Base-by-base conservation (phyloP, 2,797 vertebrate species). In the Acropternis orthonyx region DNA sequence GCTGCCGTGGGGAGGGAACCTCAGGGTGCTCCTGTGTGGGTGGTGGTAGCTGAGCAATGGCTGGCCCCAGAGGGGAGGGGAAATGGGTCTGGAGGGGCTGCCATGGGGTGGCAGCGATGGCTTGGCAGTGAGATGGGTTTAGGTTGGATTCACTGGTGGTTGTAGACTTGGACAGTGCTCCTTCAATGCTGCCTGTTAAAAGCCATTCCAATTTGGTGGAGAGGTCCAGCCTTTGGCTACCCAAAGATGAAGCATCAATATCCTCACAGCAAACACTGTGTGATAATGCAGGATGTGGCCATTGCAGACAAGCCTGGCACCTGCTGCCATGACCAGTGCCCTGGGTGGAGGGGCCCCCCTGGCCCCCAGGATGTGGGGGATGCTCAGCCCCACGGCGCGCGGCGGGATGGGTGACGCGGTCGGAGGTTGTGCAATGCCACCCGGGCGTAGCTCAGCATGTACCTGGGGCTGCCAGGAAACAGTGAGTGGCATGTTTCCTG, bases 401-500 rank as follows among this genome's bases (percentile, higher is more conserved):
- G 2, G 56, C 2, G 3, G 82, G 75, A 22, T 19, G 16, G 56
- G 66, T 1, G 27, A 18, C 1, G 12, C 48, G 0, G 12, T 12
- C 3, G 0, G 78, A 43, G 79, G 77, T 84, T 92, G 91, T 28
- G 79, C 92, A 69, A 52, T 3, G 51, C 52, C 1, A 9, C 73
- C 84, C 4, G 18, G 85, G 79, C 0, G 59, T 43, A n/a, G 82
- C 72, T 79, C 5, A 0, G 14, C 1, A 30, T 5, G n/a, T 34
- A 85, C 75, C 68, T 66, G 2, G 12, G 3, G 37, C 84, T 89
- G 96, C 93, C 93, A 93, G 95, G 96, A 95, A 95, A 93, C 2
- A 23, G 12, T 59, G 92, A 96, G 84, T 22, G 84, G 51, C 86
- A 54, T 5, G 55, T 88, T 96, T 96, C 96, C 93, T 93, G 88